A percentile compares a stretch with the other conserved stretches of the same genome.
Conservation (phyloP, 2,113 vertebrate species). For the Paramisgurnus dabryanus region DNA sequence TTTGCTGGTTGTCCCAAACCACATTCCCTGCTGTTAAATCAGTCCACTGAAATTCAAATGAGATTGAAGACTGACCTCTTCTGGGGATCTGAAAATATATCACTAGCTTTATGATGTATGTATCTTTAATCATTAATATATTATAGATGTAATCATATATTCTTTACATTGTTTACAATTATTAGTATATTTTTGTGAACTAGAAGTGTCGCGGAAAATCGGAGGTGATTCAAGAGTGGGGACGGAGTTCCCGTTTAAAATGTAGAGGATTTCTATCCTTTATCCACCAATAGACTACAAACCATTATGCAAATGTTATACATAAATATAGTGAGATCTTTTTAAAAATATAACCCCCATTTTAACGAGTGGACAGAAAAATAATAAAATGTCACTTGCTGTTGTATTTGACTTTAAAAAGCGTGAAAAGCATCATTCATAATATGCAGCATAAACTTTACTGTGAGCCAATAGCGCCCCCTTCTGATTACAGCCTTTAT, state of each 20-base stretch:
- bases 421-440: neutral
- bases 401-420: neutral
- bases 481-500: slow-evolving; percentile 33
- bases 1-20: neutral
- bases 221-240: no score
- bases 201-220: neutral
- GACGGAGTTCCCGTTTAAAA: no score
- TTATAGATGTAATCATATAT: neutral
- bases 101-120: neutral
- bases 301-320: no score
- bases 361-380: neutral
- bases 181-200: neutral
- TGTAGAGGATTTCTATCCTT: no score
- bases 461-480: slow-evolving; percentile 33
- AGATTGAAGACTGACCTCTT: neutral
- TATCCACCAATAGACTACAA: no score
- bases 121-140: neutral
- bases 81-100: neutral
- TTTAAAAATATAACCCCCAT: no score
- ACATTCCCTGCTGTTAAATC: neutral
- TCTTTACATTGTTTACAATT: neutral
- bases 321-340: no score
- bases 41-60: neutral
- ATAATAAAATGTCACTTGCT: neutral
- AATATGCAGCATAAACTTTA: neutral